Base-by-base conservation (phyloP, 1,140 invertebrate genomes). In the Dolichoris vasculosae region DNA sequence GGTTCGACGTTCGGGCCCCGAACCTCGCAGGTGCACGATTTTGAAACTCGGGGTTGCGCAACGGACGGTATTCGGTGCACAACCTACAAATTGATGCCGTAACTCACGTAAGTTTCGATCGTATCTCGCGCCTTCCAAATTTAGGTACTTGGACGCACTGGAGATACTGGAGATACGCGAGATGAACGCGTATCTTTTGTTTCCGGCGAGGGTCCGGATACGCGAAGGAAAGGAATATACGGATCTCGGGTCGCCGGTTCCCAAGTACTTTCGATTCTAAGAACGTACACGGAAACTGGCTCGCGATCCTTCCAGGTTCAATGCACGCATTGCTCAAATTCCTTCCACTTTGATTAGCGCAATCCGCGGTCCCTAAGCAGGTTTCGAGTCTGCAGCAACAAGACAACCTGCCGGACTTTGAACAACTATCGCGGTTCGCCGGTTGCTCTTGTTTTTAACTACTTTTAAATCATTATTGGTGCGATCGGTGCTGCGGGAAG, bases 181-280 rank as follows among this genome's bases (percentile, higher is more conserved):
- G 38, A n/a, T 73, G 38, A 73, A 26, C 67, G 3, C 69, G 20
- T 73, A 73, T 73, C 69, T 73, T n/a, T n/a, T 43, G 69, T 43
- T 73, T 20, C 6, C 3, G 11, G 0, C 6, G 17, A 23, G n/a
- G n/a, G n/a, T n/a, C n/a, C n/a, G n/a, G n/a, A 73, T 73, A 43
- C 69, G 69, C 8, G 40, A 26, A 26, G 38, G 35, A 73, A n/a
- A 73, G 15, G 64, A 15, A 32, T 11, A 32, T 32, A 69, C 30
- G 15, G 64, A 2, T 69, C 30, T 38, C 8, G 1, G 6, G 13
- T 4, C 55, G 8, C 4, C 8, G 32, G 4, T 20, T 23, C 67
- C 4, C 1, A 38, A 69, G 67, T 38, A 69, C 67, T 38, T 69
- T 38, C 67, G 67, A 69, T 69, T 38, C n/a, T 15, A 20, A 38